Base-by-base conservation (phyloP, 2,888 invertebrate species). In the Pardosa pseudoannulata region DNA sequence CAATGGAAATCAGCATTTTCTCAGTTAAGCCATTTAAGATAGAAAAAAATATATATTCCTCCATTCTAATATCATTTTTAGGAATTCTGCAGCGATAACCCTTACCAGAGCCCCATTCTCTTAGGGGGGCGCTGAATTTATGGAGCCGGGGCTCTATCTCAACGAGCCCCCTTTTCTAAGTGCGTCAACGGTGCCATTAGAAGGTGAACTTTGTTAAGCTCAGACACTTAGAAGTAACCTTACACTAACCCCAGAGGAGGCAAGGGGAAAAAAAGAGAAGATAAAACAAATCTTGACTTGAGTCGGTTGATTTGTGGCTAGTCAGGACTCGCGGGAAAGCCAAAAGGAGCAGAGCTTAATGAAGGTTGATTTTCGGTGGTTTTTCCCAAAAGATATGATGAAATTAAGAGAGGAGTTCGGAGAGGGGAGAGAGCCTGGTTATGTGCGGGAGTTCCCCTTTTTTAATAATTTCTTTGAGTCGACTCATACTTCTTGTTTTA, bases 131-230 rank as follows among this genome's bases (percentile, higher is more conserved):
- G 68, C 46, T 65, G 50, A 32, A 76, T 76, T 76, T 76, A 76
- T 76, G 76, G 73, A 39, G 74, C 65, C 64, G 36, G 68, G 56
- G 29, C 16, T 31, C 72, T 74, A 74, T 81, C 68, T 50, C 72
- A 32, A 68, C 74, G 46, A 67, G 23, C 74, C 74, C 56, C 68
- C 80, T n/a, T 67, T 74, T 19, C 46, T 65, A 64, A 64, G 82
- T 75, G 82, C 82, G 82, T 82, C 82, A 75, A 82, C 82, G 82
- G 62, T 62, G 39, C 75, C 64, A 75, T 82, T 82, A 82, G 82
- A 75, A 82, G 75, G 82, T 75, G 75, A 75, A 75, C 81, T 81
- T 68, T 81, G 81, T 81, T 81, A 68, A 80, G 80, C 65, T n/a
- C 7, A 73, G 80, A 73, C 80, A 80, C 80, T 80, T 80, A 79